Evolutionary conservation across 2,888 invertebrate species (phyloP).

Genomic region (Philhelius pedissequus): DNA sequence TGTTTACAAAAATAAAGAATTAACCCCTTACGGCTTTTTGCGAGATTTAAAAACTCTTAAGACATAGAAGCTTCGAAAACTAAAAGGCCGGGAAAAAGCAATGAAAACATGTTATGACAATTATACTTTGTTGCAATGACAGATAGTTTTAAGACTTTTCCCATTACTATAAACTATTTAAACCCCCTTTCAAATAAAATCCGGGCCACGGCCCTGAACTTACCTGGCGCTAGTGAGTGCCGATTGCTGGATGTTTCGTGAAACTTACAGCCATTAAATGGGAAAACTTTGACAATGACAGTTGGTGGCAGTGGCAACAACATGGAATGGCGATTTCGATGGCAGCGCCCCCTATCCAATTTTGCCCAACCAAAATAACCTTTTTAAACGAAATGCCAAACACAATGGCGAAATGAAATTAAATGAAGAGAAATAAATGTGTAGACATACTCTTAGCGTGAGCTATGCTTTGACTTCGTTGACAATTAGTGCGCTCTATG

Average conservation of each 20-base stretch:
- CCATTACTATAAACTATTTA: no score
- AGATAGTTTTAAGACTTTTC: no score
- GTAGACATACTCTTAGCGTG: conserved; percentile 48
- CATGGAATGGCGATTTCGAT: not conserved
- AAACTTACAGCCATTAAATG: conserved; percentile 46
- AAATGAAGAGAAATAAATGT: conserved; percentile 65
- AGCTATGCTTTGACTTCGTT: conserved; percentile 46
- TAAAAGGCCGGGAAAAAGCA: no score
- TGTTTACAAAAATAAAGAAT: no score
- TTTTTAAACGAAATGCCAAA: conserved; percentile 40
- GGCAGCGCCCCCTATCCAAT: not conserved
- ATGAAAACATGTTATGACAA: no score
- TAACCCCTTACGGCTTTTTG: no score
- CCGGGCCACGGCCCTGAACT: not conserved
- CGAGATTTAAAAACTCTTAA: no score
- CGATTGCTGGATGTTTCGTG: not conserved
- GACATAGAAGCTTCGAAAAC: no score
- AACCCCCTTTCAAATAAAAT: not conserved
- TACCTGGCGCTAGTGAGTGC: not conserved
- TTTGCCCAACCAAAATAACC: not conserved
- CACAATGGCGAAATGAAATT: conserved; percentile 50
- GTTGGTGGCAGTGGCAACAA: not conserved
- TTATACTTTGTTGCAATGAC: no score
- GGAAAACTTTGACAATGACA: conserved; percentile 56
- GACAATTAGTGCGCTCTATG: conserved; percentile 56